phyloP scores from a whole-genome alignment of 2,888 invertebrate genomes.

The Himalopsyche japonica region DNA sequence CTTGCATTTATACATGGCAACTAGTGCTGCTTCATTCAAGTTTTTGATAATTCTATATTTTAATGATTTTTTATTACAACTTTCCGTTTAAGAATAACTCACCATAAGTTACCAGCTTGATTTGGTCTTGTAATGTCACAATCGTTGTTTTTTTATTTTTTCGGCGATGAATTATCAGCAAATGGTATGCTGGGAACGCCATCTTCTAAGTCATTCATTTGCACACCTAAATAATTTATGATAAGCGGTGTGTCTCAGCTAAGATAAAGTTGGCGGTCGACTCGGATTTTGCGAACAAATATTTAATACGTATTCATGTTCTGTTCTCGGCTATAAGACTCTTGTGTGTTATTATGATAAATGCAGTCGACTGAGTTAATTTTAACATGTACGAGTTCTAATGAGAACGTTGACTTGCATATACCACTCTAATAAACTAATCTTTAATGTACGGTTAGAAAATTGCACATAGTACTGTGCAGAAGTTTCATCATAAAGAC shows the following conservation, averaged over 20 bases:
- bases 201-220: conserved; percentile 16
- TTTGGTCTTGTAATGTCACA: too few species aligned
- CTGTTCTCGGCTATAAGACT: not conserved
- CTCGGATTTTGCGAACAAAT: conserved; percentile 12
- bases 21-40: too few species aligned
- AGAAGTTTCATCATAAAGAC: too few species aligned
- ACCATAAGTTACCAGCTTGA: too few species aligned
- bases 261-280: conserved; percentile 19
- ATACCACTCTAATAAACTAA: too few species aligned
- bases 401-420: not conserved
- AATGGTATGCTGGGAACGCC: not conserved
- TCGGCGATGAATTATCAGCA: not conserved
- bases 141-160: not conserved
- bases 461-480: too few species aligned
- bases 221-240: conserved; percentile 20
- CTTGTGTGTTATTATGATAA: not conserved
- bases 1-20: too few species aligned
- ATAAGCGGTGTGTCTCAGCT: conserved; percentile 14
- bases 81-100: too few species aligned
- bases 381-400: not conserved
- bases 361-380: not conserved
- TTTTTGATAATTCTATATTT: too few species aligned
- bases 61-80: too few species aligned
- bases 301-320: conserved; percentile 8
- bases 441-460: too few species aligned